Evolutionary conservation across 2,888 invertebrate genomes (phyloP).

Genomic region (Agonopterix alstromeriana): DNA sequence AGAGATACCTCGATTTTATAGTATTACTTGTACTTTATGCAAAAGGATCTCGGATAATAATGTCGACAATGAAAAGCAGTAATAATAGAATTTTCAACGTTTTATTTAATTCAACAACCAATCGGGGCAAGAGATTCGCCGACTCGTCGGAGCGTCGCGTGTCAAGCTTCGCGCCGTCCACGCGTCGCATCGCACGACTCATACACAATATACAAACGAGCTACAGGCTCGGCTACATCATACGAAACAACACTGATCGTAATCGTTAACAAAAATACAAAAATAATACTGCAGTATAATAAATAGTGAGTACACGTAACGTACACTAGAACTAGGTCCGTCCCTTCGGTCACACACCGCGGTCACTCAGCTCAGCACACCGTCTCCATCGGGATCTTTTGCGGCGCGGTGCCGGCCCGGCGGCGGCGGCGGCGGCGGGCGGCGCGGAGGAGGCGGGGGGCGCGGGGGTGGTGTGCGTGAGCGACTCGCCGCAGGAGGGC

Average conservation of each 20-base stretch:
- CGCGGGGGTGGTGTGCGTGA: slow-evolving; percentile 82
- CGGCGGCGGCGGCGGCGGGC: slow-evolving; percentile 57
- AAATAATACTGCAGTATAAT: slow-evolving; percentile 62
- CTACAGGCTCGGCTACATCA: slow-evolving; percentile 3
- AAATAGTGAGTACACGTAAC: slow-evolving; percentile 41
- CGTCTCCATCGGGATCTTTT: slow-evolving; percentile 78
- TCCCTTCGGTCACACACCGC: neutral
- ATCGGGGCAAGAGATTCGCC: neutral
- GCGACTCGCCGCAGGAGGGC: slow-evolving; percentile 87
- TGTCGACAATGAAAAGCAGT: neutral
- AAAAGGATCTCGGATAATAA: no score
- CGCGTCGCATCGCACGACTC: neutral
- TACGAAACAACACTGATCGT: slow-evolving; percentile 16
- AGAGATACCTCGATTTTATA: no score
- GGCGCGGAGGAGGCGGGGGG: slow-evolving; percentile 81
- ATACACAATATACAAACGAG: neutral
- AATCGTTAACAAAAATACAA: slow-evolving; percentile 52
- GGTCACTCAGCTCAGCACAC: slow-evolving; percentile 74
- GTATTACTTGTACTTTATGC: no score
- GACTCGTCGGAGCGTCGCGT: no score
- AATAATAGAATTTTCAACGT: neutral
- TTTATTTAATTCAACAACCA: neutral
- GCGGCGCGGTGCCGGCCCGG: slow-evolving; percentile 64
- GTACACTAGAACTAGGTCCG: slow-evolving; percentile 21
- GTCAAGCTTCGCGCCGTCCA: no score